Evolutionary conservation across 2,113 vertebrate genomes (phyloP), one percentile per base, ranked within the genome.

Genomic region (Riparia riparia): DNA sequence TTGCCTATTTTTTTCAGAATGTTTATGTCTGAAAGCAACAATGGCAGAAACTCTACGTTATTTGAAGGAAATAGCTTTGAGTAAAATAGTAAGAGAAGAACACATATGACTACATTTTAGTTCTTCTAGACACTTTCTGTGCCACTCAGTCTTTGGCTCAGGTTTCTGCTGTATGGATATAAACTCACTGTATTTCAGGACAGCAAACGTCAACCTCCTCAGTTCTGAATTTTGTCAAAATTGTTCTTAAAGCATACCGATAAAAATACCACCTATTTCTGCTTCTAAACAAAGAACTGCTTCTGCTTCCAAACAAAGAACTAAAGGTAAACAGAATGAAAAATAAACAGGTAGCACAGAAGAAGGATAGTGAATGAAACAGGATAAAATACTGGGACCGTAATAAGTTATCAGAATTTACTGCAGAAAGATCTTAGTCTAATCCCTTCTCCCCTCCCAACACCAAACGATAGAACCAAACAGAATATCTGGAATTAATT

Each of bases 1-100:
- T 66, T 90, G 82, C 39, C 82, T 37, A 14, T 94, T 96, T 95
- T 95, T 78, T 94, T 90, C 66, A 80, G 57, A 90, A 80, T 95
- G 87, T 63, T 95, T 95, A 90, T 58, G 42, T 90, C 79, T 96
- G 87, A 91, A 93, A 86, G 50, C 24, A 91, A 64, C 29, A 94
- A 85, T 39, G 80, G 50, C 16, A 91, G 68, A 82, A 93, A 22
- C 11, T 63, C 80, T 56, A 9, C 41, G 31, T 56, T 69, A 47
- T 72, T 82, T 82, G 66, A 89, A 82, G 47, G 50, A 72, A 87
- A 66, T 54, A 70, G 45, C 63, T 80, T 80, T 60, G 91, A 79
- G 66, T 61, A 66, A 95, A 93, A 88, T 7, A 80, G 47, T 24
- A 91, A 72, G 26, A 85, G 64, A 81, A 60, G 12, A 87, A 66